phyloP scores from a whole-genome alignment of 2,888 invertebrate species.

The Priapulus caudatus region DNA sequence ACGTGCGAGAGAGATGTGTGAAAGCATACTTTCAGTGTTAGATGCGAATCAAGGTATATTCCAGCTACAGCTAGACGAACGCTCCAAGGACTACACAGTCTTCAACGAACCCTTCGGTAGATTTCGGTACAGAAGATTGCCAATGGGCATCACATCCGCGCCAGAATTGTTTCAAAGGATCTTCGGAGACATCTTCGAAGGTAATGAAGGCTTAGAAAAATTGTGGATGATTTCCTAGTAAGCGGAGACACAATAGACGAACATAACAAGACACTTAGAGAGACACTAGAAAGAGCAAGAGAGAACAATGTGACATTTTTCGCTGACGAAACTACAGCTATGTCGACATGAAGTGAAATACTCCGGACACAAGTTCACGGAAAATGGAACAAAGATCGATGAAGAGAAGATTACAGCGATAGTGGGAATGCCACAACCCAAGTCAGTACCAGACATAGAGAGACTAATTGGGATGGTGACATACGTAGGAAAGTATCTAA shows the following conservation, averaged over 20 bases:
- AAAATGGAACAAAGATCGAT: not conserved
- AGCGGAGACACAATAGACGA: not conserved
- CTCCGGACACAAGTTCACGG: not conserved
- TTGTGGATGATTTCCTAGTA: not conserved
- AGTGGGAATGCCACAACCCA: not conserved
- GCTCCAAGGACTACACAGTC: not conserved
- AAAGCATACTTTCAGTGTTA: not conserved
- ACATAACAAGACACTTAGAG: not conserved
- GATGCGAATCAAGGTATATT: not conserved
- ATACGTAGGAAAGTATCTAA: not conserved
- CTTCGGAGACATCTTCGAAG: not conserved
- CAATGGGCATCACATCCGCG: not conserved
- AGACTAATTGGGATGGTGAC: not conserved
- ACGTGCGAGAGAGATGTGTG: not conserved
- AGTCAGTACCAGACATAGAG: not conserved
- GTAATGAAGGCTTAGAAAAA: not conserved
- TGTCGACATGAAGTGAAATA: not conserved
- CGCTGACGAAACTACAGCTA: not conserved
- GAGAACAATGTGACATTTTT: conserved; percentile 1
- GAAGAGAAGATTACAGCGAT: not conserved
- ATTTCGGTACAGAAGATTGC: not conserved
- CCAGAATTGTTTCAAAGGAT: not conserved
- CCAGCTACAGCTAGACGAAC: not conserved
- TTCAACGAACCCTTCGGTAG: not conserved
- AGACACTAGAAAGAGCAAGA: not conserved